phyloP scores from a whole-genome alignment of 2,888 invertebrate species.

The Diogma glabrata region DNA sequence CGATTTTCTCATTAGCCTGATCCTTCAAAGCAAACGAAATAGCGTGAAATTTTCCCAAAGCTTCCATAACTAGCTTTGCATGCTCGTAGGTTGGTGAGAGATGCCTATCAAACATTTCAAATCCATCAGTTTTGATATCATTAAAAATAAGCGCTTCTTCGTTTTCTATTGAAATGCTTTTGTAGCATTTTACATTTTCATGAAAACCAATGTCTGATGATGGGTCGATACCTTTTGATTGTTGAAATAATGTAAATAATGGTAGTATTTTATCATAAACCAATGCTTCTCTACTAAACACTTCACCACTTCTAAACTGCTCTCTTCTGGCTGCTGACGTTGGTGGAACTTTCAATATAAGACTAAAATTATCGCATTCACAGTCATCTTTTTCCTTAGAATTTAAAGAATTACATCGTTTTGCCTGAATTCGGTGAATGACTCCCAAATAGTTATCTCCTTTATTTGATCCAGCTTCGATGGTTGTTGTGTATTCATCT shows the following conservation, averaged over 20 bases:
- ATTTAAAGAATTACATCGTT: too few relatives aligned
- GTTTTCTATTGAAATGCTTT: slow-evolving; percentile 26
- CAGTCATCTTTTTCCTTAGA: too few relatives aligned
- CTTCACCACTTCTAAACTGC: slow-evolving; percentile 27
- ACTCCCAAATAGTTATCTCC: too few relatives aligned
- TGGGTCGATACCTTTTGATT: slow-evolving; percentile 22
- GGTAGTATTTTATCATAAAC: slow-evolving; percentile 29
- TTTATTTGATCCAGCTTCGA: too few relatives aligned
- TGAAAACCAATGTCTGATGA: slow-evolving; percentile 20
- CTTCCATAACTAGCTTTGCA: slow-evolving; percentile 32
- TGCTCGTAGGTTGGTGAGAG: slow-evolving; percentile 31
- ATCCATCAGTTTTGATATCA: slow-evolving; percentile 34
- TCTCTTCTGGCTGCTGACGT: slow-evolving; percentile 26
- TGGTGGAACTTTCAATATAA: slow-evolving; percentile 31
- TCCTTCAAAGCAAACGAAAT: slow-evolving; percentile 34
- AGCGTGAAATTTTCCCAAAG: slow-evolving; percentile 40
- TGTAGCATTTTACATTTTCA: slow-evolving; percentile 24
- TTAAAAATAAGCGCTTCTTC: slow-evolving; percentile 39
- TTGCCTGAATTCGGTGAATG: too few relatives aligned
- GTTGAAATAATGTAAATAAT: slow-evolving; percentile 24
- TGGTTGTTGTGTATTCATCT: too few relatives aligned
- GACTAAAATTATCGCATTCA: too few relatives aligned
- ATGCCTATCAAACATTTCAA: slow-evolving; percentile 36
- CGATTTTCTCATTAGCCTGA: too few relatives aligned
- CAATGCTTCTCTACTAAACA: slow-evolving; percentile 27